phyloP scores from a whole-genome alignment of 2,888 invertebrate species.

The Acleris laterana region DNA sequence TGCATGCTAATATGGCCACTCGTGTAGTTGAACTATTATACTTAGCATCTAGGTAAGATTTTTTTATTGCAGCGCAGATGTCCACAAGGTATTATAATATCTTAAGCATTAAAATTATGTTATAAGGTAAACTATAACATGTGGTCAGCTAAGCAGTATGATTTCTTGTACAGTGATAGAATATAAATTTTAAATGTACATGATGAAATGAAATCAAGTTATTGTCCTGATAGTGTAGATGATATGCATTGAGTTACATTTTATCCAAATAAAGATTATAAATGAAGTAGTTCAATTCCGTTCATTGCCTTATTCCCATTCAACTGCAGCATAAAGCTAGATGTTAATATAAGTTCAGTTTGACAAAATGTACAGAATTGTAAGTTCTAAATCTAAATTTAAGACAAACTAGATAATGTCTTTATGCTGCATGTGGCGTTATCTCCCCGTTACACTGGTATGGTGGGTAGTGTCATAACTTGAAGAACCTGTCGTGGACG shows the following conservation, averaged over 20 bases:
- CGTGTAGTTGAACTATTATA: constrained; percentile 59
- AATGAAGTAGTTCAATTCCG: constrained; percentile 11
- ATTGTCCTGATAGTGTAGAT: constrained; percentile 39
- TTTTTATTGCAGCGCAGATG: constrained; percentile 61
- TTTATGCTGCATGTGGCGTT: too few relatives aligned
- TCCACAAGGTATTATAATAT: constrained; percentile 29
- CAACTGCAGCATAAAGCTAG: too few relatives aligned
- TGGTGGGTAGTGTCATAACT: too few relatives aligned
- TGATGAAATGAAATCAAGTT: constrained; percentile 57
- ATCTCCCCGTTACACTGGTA: too few relatives aligned
- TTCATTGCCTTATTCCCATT: neutral
- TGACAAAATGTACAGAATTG: too few relatives aligned
- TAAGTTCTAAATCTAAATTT: too few relatives aligned
- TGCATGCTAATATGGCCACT: constrained; percentile 38
- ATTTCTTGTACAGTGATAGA: constrained; percentile 68
- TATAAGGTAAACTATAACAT: constrained; percentile 34
- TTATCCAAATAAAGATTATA: constrained; percentile 72
- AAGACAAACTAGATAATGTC: too few relatives aligned
- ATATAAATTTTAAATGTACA: constrained; percentile 51
- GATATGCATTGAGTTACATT: constrained; percentile 63
- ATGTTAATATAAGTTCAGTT: too few relatives aligned
- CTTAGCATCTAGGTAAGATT: constrained; percentile 73
- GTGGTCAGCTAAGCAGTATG: constrained; percentile 42
- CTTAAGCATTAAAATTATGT: constrained; percentile 34
- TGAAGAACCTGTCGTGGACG: too few relatives aligned